Evolutionary conservation across 2,113 vertebrate species (phyloP), one percentile per base, ranked within the genome.

Genomic region (Formicarius rufipectus): DNA sequence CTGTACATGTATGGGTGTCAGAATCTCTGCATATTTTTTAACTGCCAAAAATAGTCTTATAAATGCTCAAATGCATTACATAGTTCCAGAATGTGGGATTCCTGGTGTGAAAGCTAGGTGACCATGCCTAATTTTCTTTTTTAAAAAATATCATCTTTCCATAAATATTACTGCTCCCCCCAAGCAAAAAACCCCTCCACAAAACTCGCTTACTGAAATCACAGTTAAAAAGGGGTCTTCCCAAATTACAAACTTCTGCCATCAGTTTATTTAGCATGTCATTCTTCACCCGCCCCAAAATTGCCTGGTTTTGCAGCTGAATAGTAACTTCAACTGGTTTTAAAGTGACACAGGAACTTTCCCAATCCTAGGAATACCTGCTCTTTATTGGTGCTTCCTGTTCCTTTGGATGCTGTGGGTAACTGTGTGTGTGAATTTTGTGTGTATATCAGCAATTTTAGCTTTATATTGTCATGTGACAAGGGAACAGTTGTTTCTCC

Each of bases 101-200:
- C 68, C 88, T 87, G 86, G 56, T 93, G 94, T 81, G 92, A 95
- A 96, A 92, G 68, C 17, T 94, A 93, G 84, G 81, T 91, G 78
- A 94, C 17, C 3, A 7, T 44, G 74, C 92, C 66, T 90, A 87
- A 69, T 81, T 85, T 77, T 60, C n/a, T n/a, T 44, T 11, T 74
- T 85, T 50, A 44, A 68, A 88, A 90, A 93, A 44, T 21, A 81
- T 27, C 50, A 9, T 31, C 23, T 76, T 87, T 58, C 78, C 50
- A 35, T 64, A 84, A 75, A 84, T 82, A 73, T 62, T 27, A n/a
- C n/a, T n/a, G 15, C 42, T 20, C 44, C 44, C 44, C 44, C 17
- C 44, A 44, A 44, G 18, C 12, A 30, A 53, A 53, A 31, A 18
- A 30, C 27, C 27, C 14, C 45, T 20, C 8, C 45, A 58, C 8